These are phyloP conservation scores for Mionectes macconnelli DNA, from an alignment of 2,113 vertebrate species.

Conservation along the genomic window DNA sequence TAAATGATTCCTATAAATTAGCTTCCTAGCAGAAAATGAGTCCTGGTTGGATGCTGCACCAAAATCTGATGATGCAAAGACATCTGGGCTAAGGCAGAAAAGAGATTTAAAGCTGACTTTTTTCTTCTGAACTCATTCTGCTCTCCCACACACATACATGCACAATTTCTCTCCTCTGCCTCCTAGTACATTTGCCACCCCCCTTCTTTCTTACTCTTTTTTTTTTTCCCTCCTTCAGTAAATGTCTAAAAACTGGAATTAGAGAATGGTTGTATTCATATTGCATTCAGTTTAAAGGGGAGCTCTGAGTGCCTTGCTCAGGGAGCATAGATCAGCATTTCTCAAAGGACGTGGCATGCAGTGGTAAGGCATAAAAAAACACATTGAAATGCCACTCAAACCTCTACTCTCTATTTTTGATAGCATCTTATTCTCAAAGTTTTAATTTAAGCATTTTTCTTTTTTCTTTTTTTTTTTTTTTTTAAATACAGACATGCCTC, in stretches of 20 bases:
- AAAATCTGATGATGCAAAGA: constrained; percentile 15
- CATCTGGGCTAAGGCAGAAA: not conserved
- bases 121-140: not conserved
- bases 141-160: not conserved
- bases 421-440: not conserved
- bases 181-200: not conserved
- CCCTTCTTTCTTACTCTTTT: not conserved
- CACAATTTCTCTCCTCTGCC: constrained; percentile 18
- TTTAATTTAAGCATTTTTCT: not conserved
- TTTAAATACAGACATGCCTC: not conserved
- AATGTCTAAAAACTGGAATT: not conserved
- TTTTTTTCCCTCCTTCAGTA: not conserved
- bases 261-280: not conserved
- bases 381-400: not conserved
- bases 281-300: not conserved
- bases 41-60: not conserved
- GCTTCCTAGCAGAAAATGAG: not conserved
- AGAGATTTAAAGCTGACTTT: constrained; percentile 10
- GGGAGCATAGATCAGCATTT: not conserved
- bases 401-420: not conserved
- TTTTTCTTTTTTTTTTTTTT: not conserved
- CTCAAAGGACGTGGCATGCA: not conserved
- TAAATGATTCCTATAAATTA: not conserved
- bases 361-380: not conserved
- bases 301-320: not conserved